Percentiles rank a stretch among this genome's conserved stretches.
Evolutionary conservation across 2,113 vertebrate species (phyloP).

Genomic region (Bungarus multicinctus): DNA sequence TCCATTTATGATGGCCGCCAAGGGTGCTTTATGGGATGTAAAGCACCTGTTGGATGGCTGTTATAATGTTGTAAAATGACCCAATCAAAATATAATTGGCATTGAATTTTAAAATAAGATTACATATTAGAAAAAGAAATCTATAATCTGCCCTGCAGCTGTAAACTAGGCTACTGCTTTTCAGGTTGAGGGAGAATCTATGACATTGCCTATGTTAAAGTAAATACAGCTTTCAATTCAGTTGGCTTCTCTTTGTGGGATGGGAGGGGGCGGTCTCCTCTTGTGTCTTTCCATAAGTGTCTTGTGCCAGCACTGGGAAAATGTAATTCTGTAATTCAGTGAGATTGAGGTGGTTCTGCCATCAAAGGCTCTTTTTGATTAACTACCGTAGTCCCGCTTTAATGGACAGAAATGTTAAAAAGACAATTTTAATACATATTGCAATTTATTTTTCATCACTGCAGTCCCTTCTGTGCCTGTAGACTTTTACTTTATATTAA

Average conservation of each 20-base stretch:
- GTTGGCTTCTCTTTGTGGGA: not conserved
- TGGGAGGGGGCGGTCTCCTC: not conserved
- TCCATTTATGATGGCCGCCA: too few relatives aligned
- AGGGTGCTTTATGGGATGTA: too few relatives aligned
- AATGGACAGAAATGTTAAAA: not conserved
- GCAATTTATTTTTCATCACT: not conserved
- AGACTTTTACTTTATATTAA: not conserved
- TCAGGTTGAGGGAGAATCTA: not conserved
- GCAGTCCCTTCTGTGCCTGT: too few relatives aligned
- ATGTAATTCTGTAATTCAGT: not conserved
- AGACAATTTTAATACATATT: not conserved
- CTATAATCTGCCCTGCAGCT: not conserved
- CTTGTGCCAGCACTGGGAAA: not conserved
- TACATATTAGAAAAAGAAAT: not conserved
- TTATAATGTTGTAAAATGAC: too few relatives aligned
- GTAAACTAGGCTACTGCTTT: not conserved
- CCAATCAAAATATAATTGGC: too few relatives aligned
- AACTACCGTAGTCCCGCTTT: not conserved
- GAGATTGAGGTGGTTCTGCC: not conserved
- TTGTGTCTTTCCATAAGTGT: not conserved
- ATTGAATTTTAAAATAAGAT: not conserved
- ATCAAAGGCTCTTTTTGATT: not conserved
- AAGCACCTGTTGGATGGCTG: too few relatives aligned
- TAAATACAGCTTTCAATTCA: not conserved
- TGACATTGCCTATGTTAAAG: not conserved